These are phyloP conservation scores for Polyploca ridens DNA, from an alignment of 2,888 invertebrate species.

Conservation along the genomic window DNA sequence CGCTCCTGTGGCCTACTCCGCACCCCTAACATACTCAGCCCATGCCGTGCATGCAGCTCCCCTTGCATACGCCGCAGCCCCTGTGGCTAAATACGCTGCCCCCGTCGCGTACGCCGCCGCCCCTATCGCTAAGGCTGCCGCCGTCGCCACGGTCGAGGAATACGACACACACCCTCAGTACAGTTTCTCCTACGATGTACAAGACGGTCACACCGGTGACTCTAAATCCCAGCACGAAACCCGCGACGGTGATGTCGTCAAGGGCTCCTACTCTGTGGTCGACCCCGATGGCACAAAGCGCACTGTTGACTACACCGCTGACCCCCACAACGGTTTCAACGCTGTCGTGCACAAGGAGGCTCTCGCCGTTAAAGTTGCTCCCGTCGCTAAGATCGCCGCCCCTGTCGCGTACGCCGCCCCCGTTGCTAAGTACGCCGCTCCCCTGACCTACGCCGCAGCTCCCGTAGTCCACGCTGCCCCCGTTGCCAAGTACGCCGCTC, in stretches of 20 bases:
- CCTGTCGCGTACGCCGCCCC: constrained; percentile 41
- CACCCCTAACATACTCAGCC: constrained; percentile 51
- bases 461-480: constrained; percentile 35
- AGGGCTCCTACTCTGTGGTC: constrained; percentile 77
- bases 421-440: constrained; percentile 41
- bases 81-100: constrained; percentile 52
- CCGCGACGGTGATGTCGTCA: constrained; percentile 79
- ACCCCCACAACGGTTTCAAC: constrained; percentile 79
- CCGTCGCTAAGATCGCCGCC: constrained; percentile 48
- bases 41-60: constrained; percentile 42
- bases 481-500: constrained; percentile 36
- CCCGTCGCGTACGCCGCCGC: constrained; percentile 48
- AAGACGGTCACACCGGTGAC: constrained; percentile 79
- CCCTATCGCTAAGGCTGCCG: constrained; percentile 43
- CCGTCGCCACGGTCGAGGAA: constrained; percentile 49
- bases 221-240: constrained; percentile 76
- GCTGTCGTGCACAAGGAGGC: constrained; percentile 78
- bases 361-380: constrained; percentile 38
- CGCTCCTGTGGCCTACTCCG: constrained; percentile 40
- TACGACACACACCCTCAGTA: constrained; percentile 61
- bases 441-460: constrained; percentile 31
- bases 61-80: constrained; percentile 44
- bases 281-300: constrained; percentile 80
- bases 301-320: constrained; percentile 81
- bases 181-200: constrained; percentile 78